Evolutionary conservation across 2,113 vertebrate species (phyloP), one percentile per base, ranked within the genome.

Genomic region (Seriola quinqueradiata): DNA sequence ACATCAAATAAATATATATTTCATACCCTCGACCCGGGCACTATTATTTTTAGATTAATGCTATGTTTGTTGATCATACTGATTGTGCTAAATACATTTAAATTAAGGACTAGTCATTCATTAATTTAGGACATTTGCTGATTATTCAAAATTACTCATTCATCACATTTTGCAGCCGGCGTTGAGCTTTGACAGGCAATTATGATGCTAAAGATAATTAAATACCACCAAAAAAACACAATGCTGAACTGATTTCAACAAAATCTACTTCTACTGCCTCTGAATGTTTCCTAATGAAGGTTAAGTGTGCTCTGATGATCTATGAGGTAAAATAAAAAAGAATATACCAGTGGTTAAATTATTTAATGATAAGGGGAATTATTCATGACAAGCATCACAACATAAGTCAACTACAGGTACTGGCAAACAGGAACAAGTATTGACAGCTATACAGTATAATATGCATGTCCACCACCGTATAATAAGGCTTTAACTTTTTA

Each of bases 71-170:
- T 17, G 6, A 55, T 19, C 8, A 38, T n/a, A 44, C 5, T 19
- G 6, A 64, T 7, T 32, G 42, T 57, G 32, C 12, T 75, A 6
- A 78, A 70, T 25, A 44, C 8, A 71, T 67, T 70, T 54, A 70
- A 63, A 55, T 36, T 17, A 28, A 40, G 14, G 4, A 74, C 73
- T 25, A 78, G 23, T 70, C 42, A 69, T 28, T 72, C 19, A 78
- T 50, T 25, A n/a, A 76, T 70, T 83, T 54, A 58, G 23, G 25
- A 21, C 21, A 65, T 7, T 64, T 59, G 12, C 36, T 60, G 14
- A 74, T 79, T 48, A 73, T 79, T 75, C 8, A 64, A 38, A 70
- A 65, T 83, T 42, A 72, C 50, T 81, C 64, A 64, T 72, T 75
- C 10, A 58, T 68, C 32, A 76, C 40, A 42, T 48, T 82, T 55